phyloP scores from a whole-genome alignment of 2,113 vertebrate genomes.

The Prietella phreatophila region DNA sequence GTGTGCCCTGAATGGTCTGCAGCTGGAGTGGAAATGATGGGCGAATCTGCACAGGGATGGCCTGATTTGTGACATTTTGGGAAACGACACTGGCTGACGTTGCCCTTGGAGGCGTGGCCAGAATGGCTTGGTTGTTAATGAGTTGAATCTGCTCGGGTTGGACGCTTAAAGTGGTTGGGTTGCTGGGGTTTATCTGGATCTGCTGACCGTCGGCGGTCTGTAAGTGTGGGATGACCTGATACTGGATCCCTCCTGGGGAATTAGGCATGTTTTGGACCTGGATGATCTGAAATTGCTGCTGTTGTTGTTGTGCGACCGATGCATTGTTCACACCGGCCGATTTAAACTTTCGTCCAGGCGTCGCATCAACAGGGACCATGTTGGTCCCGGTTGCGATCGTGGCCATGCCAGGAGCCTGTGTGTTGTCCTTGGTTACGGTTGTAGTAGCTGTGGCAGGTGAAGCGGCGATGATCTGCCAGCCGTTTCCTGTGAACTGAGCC shows the following conservation, averaged over 20 bases:
- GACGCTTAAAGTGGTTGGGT: slow-evolving; percentile 74
- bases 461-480: slow-evolving; percentile 95
- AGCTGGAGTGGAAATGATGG: slow-evolving; percentile 93
- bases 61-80: slow-evolving; percentile 85
- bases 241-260: slow-evolving; percentile 87
- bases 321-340: slow-evolving; percentile 67
- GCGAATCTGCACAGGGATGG: slow-evolving; percentile 92
- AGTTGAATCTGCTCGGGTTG: slow-evolving; percentile 92
- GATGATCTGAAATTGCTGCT: slow-evolving; percentile 92
- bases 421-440: slow-evolving; percentile 85
- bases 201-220: slow-evolving; percentile 95
- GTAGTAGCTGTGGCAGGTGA: slow-evolving; percentile 82
- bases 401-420: slow-evolving; percentile 80
- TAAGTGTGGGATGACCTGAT: slow-evolving; percentile 98
- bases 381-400: slow-evolving; percentile 69
- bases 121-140: slow-evolving; percentile 90
- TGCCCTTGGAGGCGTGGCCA: slow-evolving; percentile 78
- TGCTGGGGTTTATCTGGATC: slow-evolving; percentile 88
- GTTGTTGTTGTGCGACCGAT: slow-evolving; percentile 67
- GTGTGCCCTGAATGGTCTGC: slow-evolving; percentile 89
- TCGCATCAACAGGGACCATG: slow-evolving; percentile 75
- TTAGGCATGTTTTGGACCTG: slow-evolving; percentile 88
- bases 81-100: slow-evolving; percentile 83
- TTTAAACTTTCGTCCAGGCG: slow-evolving; percentile 83
- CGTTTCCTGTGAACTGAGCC: slow-evolving; percentile 91